Evolutionary conservation across 2,888 invertebrate species (phyloP).

Genomic region (Psylliodes chrysocephalus): DNA sequence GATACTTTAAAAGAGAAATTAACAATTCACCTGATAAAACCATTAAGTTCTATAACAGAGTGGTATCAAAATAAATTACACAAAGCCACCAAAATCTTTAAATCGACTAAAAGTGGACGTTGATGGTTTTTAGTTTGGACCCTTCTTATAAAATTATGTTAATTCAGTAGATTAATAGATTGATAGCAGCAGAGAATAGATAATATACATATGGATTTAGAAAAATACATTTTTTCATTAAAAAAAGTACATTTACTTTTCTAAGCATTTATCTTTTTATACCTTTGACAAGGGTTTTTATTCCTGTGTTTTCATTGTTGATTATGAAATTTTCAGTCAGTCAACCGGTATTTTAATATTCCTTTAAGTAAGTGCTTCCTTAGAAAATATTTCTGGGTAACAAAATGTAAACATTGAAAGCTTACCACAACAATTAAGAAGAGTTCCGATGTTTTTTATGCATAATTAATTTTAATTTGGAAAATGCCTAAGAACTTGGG

Average conservation of each 20-base stretch:
- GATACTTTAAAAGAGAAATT: too few species aligned
- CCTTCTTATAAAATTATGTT: too few species aligned
- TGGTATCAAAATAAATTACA: too few species aligned
- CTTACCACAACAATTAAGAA: constrained; percentile 16
- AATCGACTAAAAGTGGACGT: neutral
- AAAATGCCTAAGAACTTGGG: constrained; percentile 4
- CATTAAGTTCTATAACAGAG: too few species aligned
- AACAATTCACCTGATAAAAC: too few species aligned
- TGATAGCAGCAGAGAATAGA: too few species aligned
- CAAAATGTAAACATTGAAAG: constrained; percentile 12
- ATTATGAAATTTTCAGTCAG: neutral
- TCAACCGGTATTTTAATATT: neutral
- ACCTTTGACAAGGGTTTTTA: neutral
- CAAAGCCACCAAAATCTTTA: neutral
- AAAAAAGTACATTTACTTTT: too few species aligned
- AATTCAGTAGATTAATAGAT: too few species aligned
- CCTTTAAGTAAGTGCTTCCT: neutral
- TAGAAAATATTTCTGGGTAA: neutral
- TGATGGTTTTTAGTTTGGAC: neutral
- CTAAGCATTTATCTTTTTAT: too few species aligned
- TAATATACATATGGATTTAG: too few species aligned
- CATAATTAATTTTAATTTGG: constrained; percentile 18
- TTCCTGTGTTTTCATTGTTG: neutral
- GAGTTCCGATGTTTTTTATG: constrained; percentile 7
- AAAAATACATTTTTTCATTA: too few species aligned